phyloP scores from a whole-genome alignment of 1,140 invertebrate species.

The Penaeus indicus region DNA sequence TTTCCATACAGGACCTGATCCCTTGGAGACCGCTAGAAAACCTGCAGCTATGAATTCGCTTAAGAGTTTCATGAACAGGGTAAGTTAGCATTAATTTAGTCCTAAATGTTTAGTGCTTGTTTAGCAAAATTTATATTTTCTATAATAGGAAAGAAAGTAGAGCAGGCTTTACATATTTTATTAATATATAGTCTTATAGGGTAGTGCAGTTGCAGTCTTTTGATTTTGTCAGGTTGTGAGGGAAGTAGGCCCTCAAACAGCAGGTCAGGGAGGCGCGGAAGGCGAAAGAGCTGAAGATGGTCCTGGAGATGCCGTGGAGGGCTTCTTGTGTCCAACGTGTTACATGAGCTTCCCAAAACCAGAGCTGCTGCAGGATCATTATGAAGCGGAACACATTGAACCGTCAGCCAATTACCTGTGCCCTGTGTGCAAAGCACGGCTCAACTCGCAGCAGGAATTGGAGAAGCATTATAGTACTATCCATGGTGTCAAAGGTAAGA shows the following conservation, averaged over 20 bases:
- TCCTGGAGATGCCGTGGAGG: conserved; percentile 56
- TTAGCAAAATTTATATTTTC: too few species aligned
- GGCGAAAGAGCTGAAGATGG: conserved; percentile 31
- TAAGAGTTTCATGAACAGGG: conserved; percentile 65
- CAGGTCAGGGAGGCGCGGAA: conserved; percentile 26
- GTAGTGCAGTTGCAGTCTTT: background rate
- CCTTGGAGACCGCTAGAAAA: background rate
- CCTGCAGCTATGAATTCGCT: conserved; percentile 58
- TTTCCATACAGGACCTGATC: conserved; percentile 25
- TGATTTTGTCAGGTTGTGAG: conserved; percentile 57
- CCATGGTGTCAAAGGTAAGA: conserved; percentile 58
- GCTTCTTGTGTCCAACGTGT: conserved; percentile 66
- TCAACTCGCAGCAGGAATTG: conserved; percentile 63
- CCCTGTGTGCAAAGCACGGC: conserved; percentile 66
- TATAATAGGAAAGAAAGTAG: too few species aligned
- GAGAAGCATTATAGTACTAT: conserved; percentile 65
- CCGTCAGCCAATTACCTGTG: conserved; percentile 66
- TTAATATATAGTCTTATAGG: background rate
- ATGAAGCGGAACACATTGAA: conserved; percentile 64
- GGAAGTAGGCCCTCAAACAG: conserved; percentile 42
- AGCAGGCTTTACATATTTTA: too few species aligned
- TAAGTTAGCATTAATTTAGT: background rate
- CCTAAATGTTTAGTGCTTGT: too few species aligned
- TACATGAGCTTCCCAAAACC: conserved; percentile 62
- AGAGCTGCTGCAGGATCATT: conserved; percentile 64